A percentile compares a stretch with the other conserved stretches of the same genome.
Evolutionary conservation across 2,113 vertebrate species (phyloP).

Genomic region (Onychorhynchus coronatus): DNA sequence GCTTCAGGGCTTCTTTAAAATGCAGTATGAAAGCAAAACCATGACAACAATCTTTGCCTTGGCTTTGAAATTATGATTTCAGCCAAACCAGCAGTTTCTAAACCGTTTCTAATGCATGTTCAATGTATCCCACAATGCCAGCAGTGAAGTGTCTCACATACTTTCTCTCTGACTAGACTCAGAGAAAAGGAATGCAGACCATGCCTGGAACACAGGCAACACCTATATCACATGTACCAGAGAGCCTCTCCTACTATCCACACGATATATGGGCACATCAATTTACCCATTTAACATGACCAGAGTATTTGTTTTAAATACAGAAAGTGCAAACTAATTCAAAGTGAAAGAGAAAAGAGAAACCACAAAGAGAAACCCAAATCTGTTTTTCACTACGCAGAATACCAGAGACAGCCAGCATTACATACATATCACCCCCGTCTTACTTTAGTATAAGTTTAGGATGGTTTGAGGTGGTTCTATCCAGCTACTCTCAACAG

Average conservation of each 20-base stretch:
- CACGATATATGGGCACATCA: background rate
- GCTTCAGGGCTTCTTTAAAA: background rate
- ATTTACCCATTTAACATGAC: background rate
- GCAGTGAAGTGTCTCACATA: background rate
- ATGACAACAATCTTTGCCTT: background rate
- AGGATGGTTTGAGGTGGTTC: background rate
- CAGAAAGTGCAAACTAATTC: background rate
- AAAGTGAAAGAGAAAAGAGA: background rate
- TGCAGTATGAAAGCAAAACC: background rate
- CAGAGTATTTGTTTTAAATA: background rate
- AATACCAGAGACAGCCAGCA: background rate
- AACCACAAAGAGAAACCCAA: background rate
- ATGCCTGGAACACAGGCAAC: background rate
- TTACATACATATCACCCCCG: background rate
- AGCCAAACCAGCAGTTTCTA: background rate
- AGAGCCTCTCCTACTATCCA: background rate
- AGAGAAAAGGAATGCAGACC: background rate
- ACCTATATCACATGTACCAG: background rate
- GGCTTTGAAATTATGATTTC: background rate
- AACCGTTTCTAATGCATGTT: background rate
- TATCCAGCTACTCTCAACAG: background rate
- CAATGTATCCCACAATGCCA: background rate
- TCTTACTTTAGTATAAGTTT: background rate
- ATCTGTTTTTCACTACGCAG: background rate
- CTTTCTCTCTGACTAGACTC: background rate